These are phyloP conservation scores for Pelmatolapia mariae DNA, from an alignment of 2,113 vertebrate species.

Conservation along the genomic window DNA sequence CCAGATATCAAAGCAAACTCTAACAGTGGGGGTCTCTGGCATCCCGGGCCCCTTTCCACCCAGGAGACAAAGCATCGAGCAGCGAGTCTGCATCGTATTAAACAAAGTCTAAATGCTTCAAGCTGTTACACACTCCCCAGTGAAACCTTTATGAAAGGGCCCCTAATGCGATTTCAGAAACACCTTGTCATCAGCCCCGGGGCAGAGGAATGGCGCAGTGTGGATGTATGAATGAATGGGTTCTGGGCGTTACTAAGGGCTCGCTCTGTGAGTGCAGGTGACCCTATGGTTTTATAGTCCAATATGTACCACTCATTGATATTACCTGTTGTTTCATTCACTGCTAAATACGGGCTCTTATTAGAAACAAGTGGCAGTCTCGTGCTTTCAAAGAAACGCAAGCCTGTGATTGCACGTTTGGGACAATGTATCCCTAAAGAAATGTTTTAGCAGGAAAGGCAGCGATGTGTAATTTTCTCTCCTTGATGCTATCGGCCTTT, in stretches of 20 bases:
- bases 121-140: conserved; percentile 74
- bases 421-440: background rate
- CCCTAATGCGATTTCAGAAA: conserved; percentile 76
- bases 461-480: background rate
- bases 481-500: background rate
- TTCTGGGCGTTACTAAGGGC: background rate
- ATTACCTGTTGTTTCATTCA: conserved; percentile 23
- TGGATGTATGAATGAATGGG: conserved; percentile 41
- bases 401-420: background rate
- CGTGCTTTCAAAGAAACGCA: background rate
- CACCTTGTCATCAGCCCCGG: conserved; percentile 68
- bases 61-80: conserved; percentile 56
- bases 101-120: conserved; percentile 76
- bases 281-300: conserved; percentile 31
- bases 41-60: conserved; percentile 51
- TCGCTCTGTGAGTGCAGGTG: conserved; percentile 12
- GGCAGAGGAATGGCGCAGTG: conserved; percentile 30
- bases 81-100: conserved; percentile 70
- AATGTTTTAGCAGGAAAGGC: background rate
- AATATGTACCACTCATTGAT: conserved; percentile 10
- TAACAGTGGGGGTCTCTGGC: conserved; percentile 60
- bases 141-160: conserved; percentile 77
- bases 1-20: conserved; percentile 68
- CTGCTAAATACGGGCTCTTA: background rate
- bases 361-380: background rate